Conservation (phyloP, 2,888 invertebrate genomes). For the Sarcophaga carnaria region DNA sequence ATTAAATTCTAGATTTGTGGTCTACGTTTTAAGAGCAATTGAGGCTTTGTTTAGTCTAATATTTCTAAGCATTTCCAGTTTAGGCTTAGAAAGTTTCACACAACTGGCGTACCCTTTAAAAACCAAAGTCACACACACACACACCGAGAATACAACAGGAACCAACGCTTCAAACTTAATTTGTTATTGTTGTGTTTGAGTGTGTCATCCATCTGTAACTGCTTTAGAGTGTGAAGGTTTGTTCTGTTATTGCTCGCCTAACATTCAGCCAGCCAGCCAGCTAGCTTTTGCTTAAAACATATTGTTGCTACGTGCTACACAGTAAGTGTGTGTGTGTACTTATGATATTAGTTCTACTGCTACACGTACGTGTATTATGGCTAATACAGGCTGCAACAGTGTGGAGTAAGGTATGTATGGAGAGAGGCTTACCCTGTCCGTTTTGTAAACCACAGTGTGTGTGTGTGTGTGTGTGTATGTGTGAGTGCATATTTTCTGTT, state of each 20-base stretch:
- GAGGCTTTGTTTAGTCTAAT: no score
- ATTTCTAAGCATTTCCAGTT: no score
- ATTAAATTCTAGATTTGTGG: no score
- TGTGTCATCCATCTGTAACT: not conserved
- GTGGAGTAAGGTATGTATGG: conserved; percentile 14
- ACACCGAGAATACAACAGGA: not conserved
- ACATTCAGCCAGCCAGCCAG: conserved; percentile 15
- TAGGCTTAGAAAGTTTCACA: no score
- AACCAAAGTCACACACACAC: not conserved
- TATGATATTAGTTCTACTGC: not conserved
- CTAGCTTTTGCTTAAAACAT: not conserved
- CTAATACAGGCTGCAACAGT: not conserved
- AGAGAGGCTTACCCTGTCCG: conserved; percentile 64
- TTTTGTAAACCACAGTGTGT: conserved; percentile 26
- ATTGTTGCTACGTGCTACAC: not conserved
- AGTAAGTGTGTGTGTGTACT: no score
- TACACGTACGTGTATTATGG: not conserved
- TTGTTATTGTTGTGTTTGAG: not conserved
- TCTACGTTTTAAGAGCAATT: no score
- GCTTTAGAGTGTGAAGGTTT: not conserved
- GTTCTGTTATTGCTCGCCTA: not conserved
- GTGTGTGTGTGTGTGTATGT: not conserved
- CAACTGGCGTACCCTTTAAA: no score
- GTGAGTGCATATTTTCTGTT: conserved; percentile 2
- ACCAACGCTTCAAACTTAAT: not conserved